Evolutionary conservation across 2,888 invertebrate genomes (phyloP), one percentile per base, ranked within the genome.

Genomic region (Brachyptera risi): DNA sequence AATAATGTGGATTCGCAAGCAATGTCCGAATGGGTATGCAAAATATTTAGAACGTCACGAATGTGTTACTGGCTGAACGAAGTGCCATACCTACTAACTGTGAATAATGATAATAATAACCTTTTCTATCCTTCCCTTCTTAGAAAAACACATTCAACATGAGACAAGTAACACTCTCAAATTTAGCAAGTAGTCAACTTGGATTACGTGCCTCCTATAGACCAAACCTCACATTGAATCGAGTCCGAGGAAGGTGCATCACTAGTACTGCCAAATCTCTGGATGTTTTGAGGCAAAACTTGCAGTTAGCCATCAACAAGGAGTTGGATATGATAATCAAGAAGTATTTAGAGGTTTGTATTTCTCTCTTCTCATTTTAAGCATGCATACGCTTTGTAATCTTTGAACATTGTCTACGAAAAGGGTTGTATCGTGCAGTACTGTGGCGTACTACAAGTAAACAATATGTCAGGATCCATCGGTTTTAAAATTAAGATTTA

Each of bases 311-410:
- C 51, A 87, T 90, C 38, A 90, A 90, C 68, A 84, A 86, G 71
- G 90, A 90, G 70, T 87, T 90, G 69, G 85, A 88, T 75, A 81
- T 82, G 73, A 83, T 90, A 56, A 83, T 91, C 63, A 86, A 86
- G 69, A 87, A 86, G 71, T 90, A 90, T 75, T 76, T 90, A 63
- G 87, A 89, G 75, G 89, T 88, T 23, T 3, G 47, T 47, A 23
- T 4, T 5, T 7, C 11, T 5, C 31, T 31, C n/a, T n/a, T n/a
- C n/a, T n/a, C n/a, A n/a, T n/a, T n/a, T n/a, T n/a, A n/a, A n/a
- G n/a, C n/a, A n/a, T n/a, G n/a, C n/a, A n/a, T n/a, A n/a, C n/a
- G n/a, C n/a, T n/a, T n/a, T n/a, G n/a, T n/a, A n/a, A n/a, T n/a
- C n/a, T n/a, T n/a, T n/a, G n/a, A n/a, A n/a, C n/a, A n/a, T n/a